Base-by-base conservation (phyloP, 92 coral and sea anemone genomes). In the Diadumene lineata region DNA sequence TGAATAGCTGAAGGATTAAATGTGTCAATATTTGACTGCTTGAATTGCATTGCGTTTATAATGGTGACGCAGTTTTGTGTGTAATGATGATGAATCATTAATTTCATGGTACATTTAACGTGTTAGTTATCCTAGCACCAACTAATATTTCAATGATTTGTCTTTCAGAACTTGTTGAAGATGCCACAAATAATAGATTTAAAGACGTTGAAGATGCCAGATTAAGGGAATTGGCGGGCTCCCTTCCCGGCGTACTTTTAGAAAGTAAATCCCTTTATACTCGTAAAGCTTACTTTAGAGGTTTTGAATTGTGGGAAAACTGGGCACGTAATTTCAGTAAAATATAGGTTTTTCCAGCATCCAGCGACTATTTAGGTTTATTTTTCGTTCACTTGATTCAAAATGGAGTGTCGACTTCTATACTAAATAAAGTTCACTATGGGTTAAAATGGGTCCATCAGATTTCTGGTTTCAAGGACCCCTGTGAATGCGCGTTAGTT, bases 351-450 rank as follows among this genome's bases (percentile, higher is more conserved):
- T 21, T 64, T 11, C 69, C 34, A 24, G 66, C 66, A 19, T 25
- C 17, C 27, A 23, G 27, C 18, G 1, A 2, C 4, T 61, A 61
- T 25, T 30, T 61, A 18, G 66, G 31, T 2, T 61, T 61, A 61
- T 61, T 61, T 61, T 21, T 61, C 27, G 66, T 61, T 8, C 3
- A 19, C 18, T 61, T 61, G 30, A 61, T 61, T 61, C 66, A 61
- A 29, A 33, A 61, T 10, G 31, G 31, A 1, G 66, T 61, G 27
- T 61, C 66, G 22, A 2, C 11, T 61, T 1, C 8, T 13, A 61
- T 61, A 61, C 22, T 61, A 61, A 25, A 61, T 28, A 33, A 61
- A 28, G 30, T 53, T 22, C 60, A 53, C n/a, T 53, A 53, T 53
- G 60, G 60, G 22, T 22, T 53, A 16, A 53, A 53, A 22, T 53